Percentiles rank a stretch among this genome's conserved stretches.
These are phyloP conservation scores for Stegostoma tigrinum DNA, from an alignment of 2,113 vertebrate genomes.

Conservation along the genomic window DNA sequence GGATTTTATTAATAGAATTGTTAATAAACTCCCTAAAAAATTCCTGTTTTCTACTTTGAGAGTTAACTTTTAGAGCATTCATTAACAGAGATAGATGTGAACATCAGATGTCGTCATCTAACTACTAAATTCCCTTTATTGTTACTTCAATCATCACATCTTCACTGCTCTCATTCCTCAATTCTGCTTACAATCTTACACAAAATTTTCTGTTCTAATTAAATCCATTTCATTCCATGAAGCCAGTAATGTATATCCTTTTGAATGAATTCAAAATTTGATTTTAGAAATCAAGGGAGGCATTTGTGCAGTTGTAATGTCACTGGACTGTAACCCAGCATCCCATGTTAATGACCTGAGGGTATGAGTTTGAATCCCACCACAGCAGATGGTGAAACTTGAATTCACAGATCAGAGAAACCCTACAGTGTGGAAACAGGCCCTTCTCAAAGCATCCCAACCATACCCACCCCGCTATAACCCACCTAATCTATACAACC, in stretches of 20 bases:
- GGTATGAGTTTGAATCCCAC: too few relatives aligned
- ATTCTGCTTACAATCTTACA: not conserved
- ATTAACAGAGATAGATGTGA: not conserved
- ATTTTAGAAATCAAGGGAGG: too few relatives aligned
- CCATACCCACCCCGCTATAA: too few relatives aligned
- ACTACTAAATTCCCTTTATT: not conserved
- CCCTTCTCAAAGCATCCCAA: too few relatives aligned
- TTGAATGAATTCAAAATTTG: not conserved
- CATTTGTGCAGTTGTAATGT: too few relatives aligned
- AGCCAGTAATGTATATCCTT: not conserved
- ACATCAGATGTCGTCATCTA: not conserved
- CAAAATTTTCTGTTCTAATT: not conserved
- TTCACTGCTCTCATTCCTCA: not conserved
- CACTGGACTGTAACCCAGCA: too few relatives aligned
- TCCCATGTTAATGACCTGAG: too few relatives aligned
- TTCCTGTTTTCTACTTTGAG: not conserved
- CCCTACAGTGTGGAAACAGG: too few relatives aligned
- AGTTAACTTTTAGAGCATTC: not conserved
- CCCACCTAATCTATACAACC: too few relatives aligned
- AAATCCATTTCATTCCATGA: not conserved
- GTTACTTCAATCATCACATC: not conserved
- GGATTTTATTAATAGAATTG: not conserved
- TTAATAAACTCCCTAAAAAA: not conserved
- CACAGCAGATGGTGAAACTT: too few relatives aligned
- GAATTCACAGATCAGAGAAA: too few relatives aligned